A percentile compares a stretch with the other conserved stretches of the same genome.
phyloP scores from a whole-genome alignment of 2,888 invertebrate species.

The Aphodius sticticus region DNA sequence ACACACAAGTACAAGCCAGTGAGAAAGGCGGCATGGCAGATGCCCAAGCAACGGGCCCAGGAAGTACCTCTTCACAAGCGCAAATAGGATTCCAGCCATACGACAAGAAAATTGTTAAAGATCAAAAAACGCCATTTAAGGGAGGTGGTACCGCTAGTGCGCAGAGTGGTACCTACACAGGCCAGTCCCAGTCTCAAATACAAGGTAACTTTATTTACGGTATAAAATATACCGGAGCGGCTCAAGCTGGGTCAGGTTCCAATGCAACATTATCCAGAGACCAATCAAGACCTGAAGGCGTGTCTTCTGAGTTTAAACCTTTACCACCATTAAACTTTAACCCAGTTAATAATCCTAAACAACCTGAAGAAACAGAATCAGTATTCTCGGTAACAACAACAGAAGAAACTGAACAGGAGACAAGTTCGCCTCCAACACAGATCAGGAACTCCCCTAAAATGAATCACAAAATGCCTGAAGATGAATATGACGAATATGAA shows the following conservation, averaged over 20 bases:
- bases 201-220: slow-evolving; percentile 79
- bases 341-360: neutral
- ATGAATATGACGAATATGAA: slow-evolving; percentile 59
- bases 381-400: neutral
- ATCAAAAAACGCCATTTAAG: slow-evolving; percentile 67
- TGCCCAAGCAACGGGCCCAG: slow-evolving; percentile 84
- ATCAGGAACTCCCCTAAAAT: neutral
- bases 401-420: neutral
- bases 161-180: slow-evolving; percentile 76
- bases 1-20: slow-evolving; percentile 81
- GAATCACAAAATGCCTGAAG: slow-evolving; percentile 46
- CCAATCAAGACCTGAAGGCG: slow-evolving; percentile 42
- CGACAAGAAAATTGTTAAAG: slow-evolving; percentile 66
- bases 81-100: slow-evolving; percentile 87
- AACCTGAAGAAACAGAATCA: slow-evolving; percentile 11
- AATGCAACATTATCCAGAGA: slow-evolving; percentile 52
- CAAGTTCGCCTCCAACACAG: neutral
- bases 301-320: neutral
- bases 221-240: slow-evolving; percentile 68
- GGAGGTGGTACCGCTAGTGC: slow-evolving; percentile 83
- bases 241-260: slow-evolving; percentile 81
- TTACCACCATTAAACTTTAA: slow-evolving; percentile 10
- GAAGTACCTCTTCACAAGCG: slow-evolving; percentile 86
- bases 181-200: slow-evolving; percentile 84
- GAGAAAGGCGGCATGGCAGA: slow-evolving; percentile 85